These are phyloP conservation scores for Sesia apiformis DNA, from an alignment of 2,888 invertebrate species.

Conservation along the genomic window DNA sequence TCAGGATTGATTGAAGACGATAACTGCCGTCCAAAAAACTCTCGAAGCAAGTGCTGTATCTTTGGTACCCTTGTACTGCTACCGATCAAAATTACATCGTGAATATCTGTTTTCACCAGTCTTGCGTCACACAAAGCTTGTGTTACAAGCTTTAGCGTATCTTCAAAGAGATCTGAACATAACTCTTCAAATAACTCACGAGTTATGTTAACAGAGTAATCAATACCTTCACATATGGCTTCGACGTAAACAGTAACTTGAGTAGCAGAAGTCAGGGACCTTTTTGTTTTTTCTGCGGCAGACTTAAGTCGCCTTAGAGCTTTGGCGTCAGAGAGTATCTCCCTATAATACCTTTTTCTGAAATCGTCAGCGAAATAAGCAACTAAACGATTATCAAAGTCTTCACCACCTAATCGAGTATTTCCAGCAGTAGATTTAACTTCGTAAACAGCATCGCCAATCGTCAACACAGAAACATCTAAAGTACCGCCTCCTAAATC, in stretches of 20 bases:
- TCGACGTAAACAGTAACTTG: conserved; percentile 37
- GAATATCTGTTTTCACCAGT: conserved; percentile 31
- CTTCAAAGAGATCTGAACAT: conserved; percentile 48
- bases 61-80: conserved; percentile 55
- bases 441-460: conserved; percentile 34
- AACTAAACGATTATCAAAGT: conserved; percentile 50
- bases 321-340: conserved; percentile 24
- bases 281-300: conserved; percentile 43
- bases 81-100: conserved; percentile 42
- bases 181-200: conserved; percentile 44
- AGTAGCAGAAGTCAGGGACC: conserved; percentile 29
- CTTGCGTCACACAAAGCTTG: conserved; percentile 35
- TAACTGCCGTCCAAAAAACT: conserved; percentile 34
- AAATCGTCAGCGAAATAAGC: conserved; percentile 48
- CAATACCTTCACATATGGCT: conserved; percentile 31
- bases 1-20: conserved; percentile 44
- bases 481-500: conserved; percentile 55
- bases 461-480: conserved; percentile 42
- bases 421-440: conserved; percentile 46
- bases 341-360: conserved; percentile 29
- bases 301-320: conserved; percentile 33
- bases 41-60: conserved; percentile 30
- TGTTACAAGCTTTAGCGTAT: conserved; percentile 31
- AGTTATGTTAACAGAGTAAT: conserved; percentile 35
- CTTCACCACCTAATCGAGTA: conserved; percentile 45